These are phyloP conservation scores for Gorsachius goisagi DNA, from an alignment of 2,113 vertebrate genomes.

Conservation along the genomic window DNA sequence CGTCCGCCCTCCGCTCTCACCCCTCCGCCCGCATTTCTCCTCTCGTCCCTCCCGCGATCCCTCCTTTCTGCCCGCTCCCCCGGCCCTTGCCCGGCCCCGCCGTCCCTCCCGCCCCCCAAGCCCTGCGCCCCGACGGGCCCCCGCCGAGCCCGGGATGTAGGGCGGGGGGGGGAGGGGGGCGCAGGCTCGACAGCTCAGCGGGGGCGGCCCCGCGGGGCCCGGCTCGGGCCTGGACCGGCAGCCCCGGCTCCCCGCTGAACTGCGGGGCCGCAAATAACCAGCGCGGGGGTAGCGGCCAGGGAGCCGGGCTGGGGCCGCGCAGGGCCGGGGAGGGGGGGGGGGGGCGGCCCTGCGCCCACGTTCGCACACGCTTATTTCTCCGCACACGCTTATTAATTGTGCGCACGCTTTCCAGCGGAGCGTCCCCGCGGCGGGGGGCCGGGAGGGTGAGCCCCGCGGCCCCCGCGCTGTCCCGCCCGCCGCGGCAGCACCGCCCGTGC, in stretches of 20 bases:
- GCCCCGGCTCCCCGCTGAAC: not conserved
- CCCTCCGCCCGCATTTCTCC: not conserved
- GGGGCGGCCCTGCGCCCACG: not conserved
- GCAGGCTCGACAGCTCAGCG: not conserved
- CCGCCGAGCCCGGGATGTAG: not conserved
- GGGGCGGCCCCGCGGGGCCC: not conserved
- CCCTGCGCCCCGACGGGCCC: not conserved
- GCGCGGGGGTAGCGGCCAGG: not conserved
- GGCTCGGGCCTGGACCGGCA: not conserved
- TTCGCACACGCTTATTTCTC: not conserved
- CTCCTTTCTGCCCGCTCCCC: not conserved
- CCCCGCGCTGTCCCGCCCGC: not conserved
- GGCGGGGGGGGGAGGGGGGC: too few species aligned
- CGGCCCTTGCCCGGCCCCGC: not conserved
- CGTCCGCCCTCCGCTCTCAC: not conserved
- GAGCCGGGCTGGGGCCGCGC: not conserved
- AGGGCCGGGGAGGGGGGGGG: not conserved
- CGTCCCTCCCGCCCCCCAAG: not conserved
- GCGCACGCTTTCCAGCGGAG: rapidly evolving
- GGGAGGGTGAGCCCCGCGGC: not conserved
- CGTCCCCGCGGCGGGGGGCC: not conserved
- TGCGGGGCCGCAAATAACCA: not conserved
- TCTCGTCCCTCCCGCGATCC: not conserved
- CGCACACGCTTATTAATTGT: not conserved
- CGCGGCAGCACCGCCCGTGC: not conserved